Evolutionary conservation across 2,888 invertebrate genomes (phyloP).

Genomic region (Endotricha flammealis): DNA sequence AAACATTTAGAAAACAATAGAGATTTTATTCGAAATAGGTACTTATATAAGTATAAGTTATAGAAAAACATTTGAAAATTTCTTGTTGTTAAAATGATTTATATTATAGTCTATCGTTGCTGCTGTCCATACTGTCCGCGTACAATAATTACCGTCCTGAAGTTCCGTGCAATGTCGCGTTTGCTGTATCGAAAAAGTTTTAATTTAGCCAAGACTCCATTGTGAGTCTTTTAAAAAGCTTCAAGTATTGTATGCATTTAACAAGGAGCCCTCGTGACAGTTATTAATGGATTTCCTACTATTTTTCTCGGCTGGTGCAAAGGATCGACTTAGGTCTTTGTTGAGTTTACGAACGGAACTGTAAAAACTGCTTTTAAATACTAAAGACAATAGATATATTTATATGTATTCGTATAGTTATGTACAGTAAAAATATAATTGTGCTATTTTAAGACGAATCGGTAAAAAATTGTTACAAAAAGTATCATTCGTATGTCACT

Average conservation of each 20-base stretch:
- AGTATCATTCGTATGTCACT: no score
- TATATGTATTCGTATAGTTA: no score
- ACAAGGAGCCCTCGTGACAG: constrained; percentile 73
- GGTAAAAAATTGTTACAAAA: no score
- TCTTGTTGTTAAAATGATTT: no score
- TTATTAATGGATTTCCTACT: constrained; percentile 74
- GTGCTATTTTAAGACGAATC: no score
- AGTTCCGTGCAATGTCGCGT: constrained; percentile 73
- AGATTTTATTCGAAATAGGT: no score
- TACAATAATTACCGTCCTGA: constrained; percentile 71
- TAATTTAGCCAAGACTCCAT: constrained; percentile 76
- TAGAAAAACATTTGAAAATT: no score
- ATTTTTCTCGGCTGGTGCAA: constrained; percentile 68
- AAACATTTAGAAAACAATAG: no score
- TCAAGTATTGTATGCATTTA: constrained; percentile 78
- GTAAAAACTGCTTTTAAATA: constrained; percentile 15
- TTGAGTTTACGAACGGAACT: constrained; percentile 36
- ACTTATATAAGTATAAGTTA: no score
- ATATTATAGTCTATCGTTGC: constrained; percentile 11
- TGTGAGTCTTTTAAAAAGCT: constrained; percentile 76
- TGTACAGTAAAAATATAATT: no score
- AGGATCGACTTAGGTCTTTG: constrained; percentile 72
- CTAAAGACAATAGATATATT: neutral
- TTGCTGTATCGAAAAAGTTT: constrained; percentile 75
- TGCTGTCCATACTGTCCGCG: constrained; percentile 39